Evolutionary conservation across 2,888 invertebrate genomes (phyloP), one percentile per base, ranked within the genome.

Genomic region (Monoplex corrugatus): DNA sequence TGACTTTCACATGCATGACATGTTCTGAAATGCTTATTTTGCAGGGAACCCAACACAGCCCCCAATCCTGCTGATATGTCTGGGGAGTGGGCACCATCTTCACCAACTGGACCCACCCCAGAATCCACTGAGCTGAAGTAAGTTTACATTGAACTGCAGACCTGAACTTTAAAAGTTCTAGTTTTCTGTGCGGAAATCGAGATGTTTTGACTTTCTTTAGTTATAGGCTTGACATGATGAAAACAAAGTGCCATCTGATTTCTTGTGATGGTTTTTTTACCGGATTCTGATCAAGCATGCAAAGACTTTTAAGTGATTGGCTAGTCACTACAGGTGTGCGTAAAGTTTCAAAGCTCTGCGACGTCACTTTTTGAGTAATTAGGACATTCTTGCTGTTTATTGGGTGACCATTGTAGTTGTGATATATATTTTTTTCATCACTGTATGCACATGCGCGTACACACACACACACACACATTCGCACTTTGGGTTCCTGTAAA

Each of bases 41-140:
- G 8, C 63, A 87, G 63, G 43, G 57, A 85, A 35, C n/a, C 50
- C 23, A 32, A 23, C 38, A 45, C 87, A 89, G 88, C 43, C 89
- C 82, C 68, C 78, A 87, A 80, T 87, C 50, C 93, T 93, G 88
- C 91, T 94, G 90, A 94, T 88, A 94, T 94, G 45, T 91, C 92
- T 44, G 92, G 90, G 83, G 92, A 93, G 28, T 93, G 93, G 89
- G 90, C 91, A 35, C 78, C 40, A 23, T 40, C 78, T 23, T 87
- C 93, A 68, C 93, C 91, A 32, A 94, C 94, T 13, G 94, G 94
- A 90, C 93, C 93, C 72, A 91, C 93, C 72, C 90, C 92, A 10
- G 95, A 95, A 91, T 94, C 94, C 91, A 92, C 78, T 40, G 78
- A 94, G 87, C 93, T 93, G 40, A 94, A 94, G 95, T 95, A 92